Evolutionary conservation across 2,113 vertebrate species (phyloP).

Genomic region (Stomatorhinus ivindoensis): DNA sequence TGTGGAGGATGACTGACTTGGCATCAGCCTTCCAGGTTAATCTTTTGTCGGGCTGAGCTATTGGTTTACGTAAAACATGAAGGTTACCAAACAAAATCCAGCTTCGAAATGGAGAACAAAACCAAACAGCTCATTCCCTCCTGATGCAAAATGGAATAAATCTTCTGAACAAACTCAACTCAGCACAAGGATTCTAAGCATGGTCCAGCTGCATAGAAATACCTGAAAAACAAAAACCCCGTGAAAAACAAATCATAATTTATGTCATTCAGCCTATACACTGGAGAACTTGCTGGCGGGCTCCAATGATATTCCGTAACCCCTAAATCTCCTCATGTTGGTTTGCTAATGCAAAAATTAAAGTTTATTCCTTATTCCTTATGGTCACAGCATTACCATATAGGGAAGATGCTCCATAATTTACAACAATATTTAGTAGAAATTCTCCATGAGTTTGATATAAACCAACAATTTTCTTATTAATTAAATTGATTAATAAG

Average conservation of each 20-base stretch:
- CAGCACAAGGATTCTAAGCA: background rate
- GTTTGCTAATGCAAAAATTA: background rate
- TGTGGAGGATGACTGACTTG: slow-evolving; percentile 43
- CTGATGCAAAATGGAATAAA: background rate
- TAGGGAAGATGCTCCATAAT: background rate
- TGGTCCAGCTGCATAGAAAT: background rate
- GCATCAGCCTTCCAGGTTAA: slow-evolving; percentile 29
- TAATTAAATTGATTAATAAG: background rate
- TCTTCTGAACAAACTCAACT: background rate
- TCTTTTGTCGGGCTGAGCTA: slow-evolving; percentile 26
- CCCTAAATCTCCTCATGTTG: slow-evolving; percentile 3
- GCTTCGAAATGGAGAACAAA: background rate
- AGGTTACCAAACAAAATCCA: slow-evolving; percentile 8
- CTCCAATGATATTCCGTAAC: background rate
- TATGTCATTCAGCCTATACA: slow-evolving; percentile 1
- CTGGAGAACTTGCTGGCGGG: background rate
- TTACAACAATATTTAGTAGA: background rate
- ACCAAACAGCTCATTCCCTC: background rate
- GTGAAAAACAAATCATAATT: slow-evolving; percentile 14
- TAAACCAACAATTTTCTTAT: background rate
- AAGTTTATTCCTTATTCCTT: background rate
- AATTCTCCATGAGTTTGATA: background rate
- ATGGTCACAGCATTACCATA: background rate
- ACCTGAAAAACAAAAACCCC: background rate
- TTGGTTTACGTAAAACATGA: slow-evolving; percentile 33